Percentiles rank a stretch among this genome's conserved stretches.
Conservation (phyloP, 2,113 vertebrate species). For the Neodontobutis hainanensis region DNA sequence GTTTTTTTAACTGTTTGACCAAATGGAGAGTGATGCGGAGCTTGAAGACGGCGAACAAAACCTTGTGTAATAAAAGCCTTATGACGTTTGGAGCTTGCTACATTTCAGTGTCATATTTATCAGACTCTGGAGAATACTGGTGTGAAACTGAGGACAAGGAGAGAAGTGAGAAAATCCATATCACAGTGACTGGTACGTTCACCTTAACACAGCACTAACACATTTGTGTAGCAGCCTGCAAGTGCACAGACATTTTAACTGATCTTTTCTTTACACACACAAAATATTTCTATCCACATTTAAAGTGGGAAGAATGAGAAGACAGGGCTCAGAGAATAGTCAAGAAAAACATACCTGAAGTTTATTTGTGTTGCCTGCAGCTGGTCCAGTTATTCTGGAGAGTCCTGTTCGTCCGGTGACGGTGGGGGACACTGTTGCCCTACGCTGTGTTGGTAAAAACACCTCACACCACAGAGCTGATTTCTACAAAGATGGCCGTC, state of each 20-base stretch:
- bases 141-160: neutral
- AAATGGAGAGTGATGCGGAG: neutral
- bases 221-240: too few relatives aligned
- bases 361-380: neutral
- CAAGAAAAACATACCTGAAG: too few relatives aligned
- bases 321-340: too few relatives aligned
- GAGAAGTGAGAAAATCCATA: neutral
- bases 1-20: neutral
- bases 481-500: neutral
- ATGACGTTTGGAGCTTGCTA: neutral
- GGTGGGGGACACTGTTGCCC: neutral
- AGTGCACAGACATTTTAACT: too few relatives aligned
- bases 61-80: neutral
- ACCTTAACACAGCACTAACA: too few relatives aligned
- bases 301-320: too few relatives aligned
- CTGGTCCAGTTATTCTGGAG: neutral
- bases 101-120: neutral
- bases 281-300: too few relatives aligned
- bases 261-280: too few relatives aligned
- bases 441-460: neutral
- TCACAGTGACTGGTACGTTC: neutral
- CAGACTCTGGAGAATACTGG: constrained; percentile 7
- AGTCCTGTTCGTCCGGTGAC: constrained; percentile 6
- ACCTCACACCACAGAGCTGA: neutral
- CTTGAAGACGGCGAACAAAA: neutral